Conservation (phyloP, 30 jellyfish, hydroid and myxozoan genomes). For the Aurelia aurita region DNA sequence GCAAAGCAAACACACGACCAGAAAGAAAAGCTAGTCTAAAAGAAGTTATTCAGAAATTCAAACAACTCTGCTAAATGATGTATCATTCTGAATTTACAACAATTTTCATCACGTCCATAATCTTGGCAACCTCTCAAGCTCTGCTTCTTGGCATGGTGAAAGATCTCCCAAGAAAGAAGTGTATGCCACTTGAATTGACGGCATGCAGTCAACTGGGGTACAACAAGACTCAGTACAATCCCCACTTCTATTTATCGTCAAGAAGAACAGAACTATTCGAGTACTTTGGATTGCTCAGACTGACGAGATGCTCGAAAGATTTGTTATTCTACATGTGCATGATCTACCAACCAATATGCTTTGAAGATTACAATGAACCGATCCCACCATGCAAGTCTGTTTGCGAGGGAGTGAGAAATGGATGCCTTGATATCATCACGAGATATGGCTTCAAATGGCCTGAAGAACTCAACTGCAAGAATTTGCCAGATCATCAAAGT, state of each 20-base stretch:
- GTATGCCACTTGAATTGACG: slow-evolving; percentile 62
- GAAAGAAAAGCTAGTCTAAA: neutral
- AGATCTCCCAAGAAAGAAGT: slow-evolving; percentile 35
- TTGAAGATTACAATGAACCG: slow-evolving; percentile 68
- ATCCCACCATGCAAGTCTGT: slow-evolving; percentile 83
- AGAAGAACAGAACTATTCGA: slow-evolving; percentile 49
- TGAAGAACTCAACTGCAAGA: slow-evolving; percentile 73
- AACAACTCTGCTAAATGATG: too few species aligned
- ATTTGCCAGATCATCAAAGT: slow-evolving; percentile 80
- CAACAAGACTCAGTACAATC: slow-evolving; percentile 64
- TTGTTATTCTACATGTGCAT: slow-evolving; percentile 78
- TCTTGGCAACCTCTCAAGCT: neutral
- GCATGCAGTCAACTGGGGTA: slow-evolving; percentile 83
- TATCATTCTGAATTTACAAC: neutral
- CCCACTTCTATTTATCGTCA: slow-evolving; percentile 47
- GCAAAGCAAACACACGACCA: neutral
- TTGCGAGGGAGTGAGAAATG: slow-evolving; percentile 61
- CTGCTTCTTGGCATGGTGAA: slow-evolving; percentile 42
- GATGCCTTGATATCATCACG: slow-evolving; percentile 56
- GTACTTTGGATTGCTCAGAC: slow-evolving; percentile 53
- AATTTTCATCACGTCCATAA: neutral
- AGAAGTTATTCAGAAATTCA: too few species aligned
- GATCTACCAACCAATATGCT: slow-evolving; percentile 84
- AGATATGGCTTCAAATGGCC: slow-evolving; percentile 70
- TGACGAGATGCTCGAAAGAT: slow-evolving; percentile 70